These are phyloP conservation scores for Variabilichromis moorii DNA, from an alignment of 2,113 vertebrate genomes.

Conservation along the genomic window DNA sequence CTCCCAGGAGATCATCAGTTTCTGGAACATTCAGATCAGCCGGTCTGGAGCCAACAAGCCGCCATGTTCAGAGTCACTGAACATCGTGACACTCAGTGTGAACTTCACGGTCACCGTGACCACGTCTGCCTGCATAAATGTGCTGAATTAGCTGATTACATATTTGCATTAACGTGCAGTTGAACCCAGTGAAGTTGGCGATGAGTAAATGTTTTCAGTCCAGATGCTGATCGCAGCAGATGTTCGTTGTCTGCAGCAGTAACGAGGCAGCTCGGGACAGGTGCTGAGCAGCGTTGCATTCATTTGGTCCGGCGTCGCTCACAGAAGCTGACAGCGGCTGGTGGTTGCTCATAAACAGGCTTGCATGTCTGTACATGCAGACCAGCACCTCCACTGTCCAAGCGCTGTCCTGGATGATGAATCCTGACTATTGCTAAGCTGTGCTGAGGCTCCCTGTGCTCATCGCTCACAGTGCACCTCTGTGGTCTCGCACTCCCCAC, in stretches of 20 bases:
- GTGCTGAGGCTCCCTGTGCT: conserved; percentile 49
- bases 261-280: not conserved
- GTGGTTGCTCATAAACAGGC: conserved; percentile 5
- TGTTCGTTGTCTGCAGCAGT: not conserved
- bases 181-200: not conserved
- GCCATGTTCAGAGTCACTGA: not conserved
- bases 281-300: not conserved
- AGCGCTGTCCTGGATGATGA: conserved; percentile 55
- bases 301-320: not conserved
- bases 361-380: not conserved
- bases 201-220: not conserved
- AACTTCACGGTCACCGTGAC: not conserved
- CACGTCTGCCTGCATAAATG: not conserved
- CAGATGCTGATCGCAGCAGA: not conserved
- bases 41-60: not conserved
- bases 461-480: conserved; percentile 31
- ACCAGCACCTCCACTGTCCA: conserved; percentile 1
- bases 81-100: not conserved
- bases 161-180: not conserved
- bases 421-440: conserved; percentile 38
- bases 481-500: not conserved
- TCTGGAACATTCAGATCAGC: not conserved
- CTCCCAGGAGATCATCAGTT: not conserved
- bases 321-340: not conserved
- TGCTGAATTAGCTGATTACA: not conserved